These are phyloP conservation scores for Habropoda laboriosa DNA, from an alignment of 1,140 invertebrate genomes.

Conservation along the genomic window DNA sequence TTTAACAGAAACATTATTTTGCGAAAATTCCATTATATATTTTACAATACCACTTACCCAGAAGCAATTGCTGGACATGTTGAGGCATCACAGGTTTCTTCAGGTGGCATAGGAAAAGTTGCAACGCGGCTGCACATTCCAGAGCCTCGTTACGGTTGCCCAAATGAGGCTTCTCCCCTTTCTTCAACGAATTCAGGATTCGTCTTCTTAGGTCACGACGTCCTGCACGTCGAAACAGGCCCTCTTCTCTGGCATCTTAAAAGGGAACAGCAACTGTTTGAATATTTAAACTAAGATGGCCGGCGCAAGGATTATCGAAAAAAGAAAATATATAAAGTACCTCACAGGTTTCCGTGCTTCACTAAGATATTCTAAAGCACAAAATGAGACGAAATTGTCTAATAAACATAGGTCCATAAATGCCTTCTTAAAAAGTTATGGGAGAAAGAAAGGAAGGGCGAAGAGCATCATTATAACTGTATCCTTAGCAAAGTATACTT, in stretches of 20 bases:
- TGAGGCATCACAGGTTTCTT: constrained; percentile 78
- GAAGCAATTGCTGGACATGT: constrained; percentile 78
- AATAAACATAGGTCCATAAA: no score
- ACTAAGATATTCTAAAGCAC: no score
- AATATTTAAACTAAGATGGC: background rate
- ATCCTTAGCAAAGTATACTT: no score
- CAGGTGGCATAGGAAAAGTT: constrained; percentile 74
- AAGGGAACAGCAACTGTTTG: background rate
- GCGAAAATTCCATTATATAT: no score
- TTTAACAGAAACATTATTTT: no score
- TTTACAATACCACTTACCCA: no score
- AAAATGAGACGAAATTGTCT: no score
- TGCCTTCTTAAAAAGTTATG: no score
- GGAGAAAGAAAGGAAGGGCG: background rate
- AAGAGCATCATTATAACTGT: no score
- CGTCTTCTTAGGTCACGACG: constrained; percentile 59
- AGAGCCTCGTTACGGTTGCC: constrained; percentile 61
- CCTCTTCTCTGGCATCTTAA: constrained; percentile 71
- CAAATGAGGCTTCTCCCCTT: constrained; percentile 66
- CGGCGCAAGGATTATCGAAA: background rate
- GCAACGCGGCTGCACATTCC: constrained; percentile 77
- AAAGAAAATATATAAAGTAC: no score
- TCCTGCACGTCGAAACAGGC: constrained; percentile 67
- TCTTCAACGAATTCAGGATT: constrained; percentile 67
- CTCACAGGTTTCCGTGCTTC: no score